Evolutionary conservation across 2,888 invertebrate species (phyloP).

Genomic region (Melanostoma scalare): DNA sequence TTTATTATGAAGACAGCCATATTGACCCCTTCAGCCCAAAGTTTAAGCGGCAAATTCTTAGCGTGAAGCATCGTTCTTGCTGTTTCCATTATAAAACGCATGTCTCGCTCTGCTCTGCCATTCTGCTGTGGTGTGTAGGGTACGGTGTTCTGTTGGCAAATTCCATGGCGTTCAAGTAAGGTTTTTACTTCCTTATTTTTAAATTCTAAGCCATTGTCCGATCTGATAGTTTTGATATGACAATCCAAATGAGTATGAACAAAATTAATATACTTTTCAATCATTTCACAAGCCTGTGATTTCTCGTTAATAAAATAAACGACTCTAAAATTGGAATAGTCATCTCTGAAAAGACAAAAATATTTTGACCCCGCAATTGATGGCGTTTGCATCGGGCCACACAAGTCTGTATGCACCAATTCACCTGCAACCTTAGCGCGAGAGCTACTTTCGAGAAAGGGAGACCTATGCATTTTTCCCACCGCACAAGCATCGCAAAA

Average conservation of each 20-base stretch:
- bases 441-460: too few relatives aligned
- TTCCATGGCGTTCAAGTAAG: constrained; percentile 73
- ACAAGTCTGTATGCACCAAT: too few relatives aligned
- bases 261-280: constrained; percentile 39
- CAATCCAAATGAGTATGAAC: too few relatives aligned
- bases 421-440: too few relatives aligned
- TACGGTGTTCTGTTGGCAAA: constrained; percentile 73
- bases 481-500: constrained; percentile 74
- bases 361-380: too few relatives aligned
- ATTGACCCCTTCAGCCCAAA: too few relatives aligned
- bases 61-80: constrained; percentile 74
- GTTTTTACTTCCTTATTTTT: constrained; percentile 69
- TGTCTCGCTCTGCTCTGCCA: constrained; percentile 77
- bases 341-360: too few relatives aligned
- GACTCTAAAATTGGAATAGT: too few relatives aligned
- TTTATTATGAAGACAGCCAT: too few relatives aligned
- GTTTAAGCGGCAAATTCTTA: constrained; percentile 69
- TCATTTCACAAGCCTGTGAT: constrained; percentile 49
- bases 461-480: too few relatives aligned
- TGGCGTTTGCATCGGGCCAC: too few relatives aligned
- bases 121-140: constrained; percentile 79
- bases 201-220: constrained; percentile 76
- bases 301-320: constrained; percentile 73
- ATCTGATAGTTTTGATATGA: constrained; percentile 73
- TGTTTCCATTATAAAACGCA: constrained; percentile 77